A percentile compares a stretch with the other conserved stretches of the same genome.
These are phyloP conservation scores for Chloropsis hardwickii DNA, from an alignment of 2,113 vertebrate species.

Conservation along the genomic window DNA sequence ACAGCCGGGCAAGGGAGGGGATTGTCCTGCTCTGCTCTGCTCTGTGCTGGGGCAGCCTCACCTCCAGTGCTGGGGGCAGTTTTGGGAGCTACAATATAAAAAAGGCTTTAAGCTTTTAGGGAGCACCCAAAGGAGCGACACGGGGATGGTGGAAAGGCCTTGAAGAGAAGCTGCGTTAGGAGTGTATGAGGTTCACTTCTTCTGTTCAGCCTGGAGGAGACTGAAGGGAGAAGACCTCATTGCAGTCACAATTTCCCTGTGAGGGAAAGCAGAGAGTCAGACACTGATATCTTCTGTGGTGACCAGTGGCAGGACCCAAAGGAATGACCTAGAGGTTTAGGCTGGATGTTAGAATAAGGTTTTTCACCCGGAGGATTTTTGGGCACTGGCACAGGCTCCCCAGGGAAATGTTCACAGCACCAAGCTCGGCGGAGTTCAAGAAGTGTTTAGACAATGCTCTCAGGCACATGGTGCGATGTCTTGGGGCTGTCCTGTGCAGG, in stretches of 20 bases:
- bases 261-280: background rate
- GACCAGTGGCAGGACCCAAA: background rate
- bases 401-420: background rate
- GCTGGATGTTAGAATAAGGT: background rate
- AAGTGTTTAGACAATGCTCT: background rate
- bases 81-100: too few species aligned
- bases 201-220: background rate
- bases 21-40: background rate
- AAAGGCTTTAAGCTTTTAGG: background rate
- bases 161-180: background rate
- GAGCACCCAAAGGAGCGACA: rapidly evolving
- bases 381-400: background rate
- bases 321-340: background rate
- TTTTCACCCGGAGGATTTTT: background rate
- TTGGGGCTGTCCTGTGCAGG: background rate
- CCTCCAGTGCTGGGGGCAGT: rapidly evolving
- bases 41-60: rapidly evolving
- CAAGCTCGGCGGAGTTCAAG: background rate
- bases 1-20: background rate
- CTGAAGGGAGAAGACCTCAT: rapidly evolving
- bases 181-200: background rate
- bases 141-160: background rate
- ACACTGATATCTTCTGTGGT: background rate
- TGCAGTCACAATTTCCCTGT: background rate
- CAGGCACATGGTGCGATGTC: background rate